These are phyloP conservation scores for Homalodisca vitripennis DNA, from an alignment of 1,140 invertebrate genomes.

Conservation along the genomic window DNA sequence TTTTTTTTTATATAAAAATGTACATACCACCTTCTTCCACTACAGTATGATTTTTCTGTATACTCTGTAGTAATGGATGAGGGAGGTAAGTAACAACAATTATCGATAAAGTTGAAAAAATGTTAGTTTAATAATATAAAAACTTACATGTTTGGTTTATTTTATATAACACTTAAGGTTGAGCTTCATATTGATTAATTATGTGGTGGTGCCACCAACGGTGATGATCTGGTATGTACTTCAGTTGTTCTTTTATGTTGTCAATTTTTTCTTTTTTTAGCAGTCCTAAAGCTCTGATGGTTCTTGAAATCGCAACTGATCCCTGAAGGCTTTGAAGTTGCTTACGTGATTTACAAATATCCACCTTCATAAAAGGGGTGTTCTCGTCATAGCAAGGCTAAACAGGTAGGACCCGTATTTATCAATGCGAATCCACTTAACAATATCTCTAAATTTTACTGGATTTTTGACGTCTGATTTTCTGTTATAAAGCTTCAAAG, in stretches of 20 bases:
- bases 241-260: conserved; percentile 21
- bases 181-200: conserved; percentile 1
- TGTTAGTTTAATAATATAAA: neutral
- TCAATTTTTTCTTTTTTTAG: conserved; percentile 22
- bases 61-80: neutral
- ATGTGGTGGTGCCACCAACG: conserved; percentile 17
- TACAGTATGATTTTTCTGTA: neutral
- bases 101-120: neutral
- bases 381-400: conserved; percentile 1
- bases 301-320: too few relatives aligned
- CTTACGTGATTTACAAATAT: conserved; percentile 1
- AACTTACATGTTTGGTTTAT: neutral
- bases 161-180: neutral
- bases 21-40: conserved; percentile 7
- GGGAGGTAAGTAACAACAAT: neutral
- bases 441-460: neutral
- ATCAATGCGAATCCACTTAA: neutral
- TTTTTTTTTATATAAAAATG: conserved; percentile 11
- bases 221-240: conserved; percentile 10
- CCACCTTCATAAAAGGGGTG: conserved; percentile 10
- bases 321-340: neutral
- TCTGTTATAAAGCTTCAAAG: too few relatives aligned
- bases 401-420: neutral
- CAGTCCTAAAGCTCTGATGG: neutral
- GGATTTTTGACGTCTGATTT: conserved; percentile 3